phyloP scores from a whole-genome alignment of 2,113 vertebrate genomes.

The Macaca fascicularis region DNA sequence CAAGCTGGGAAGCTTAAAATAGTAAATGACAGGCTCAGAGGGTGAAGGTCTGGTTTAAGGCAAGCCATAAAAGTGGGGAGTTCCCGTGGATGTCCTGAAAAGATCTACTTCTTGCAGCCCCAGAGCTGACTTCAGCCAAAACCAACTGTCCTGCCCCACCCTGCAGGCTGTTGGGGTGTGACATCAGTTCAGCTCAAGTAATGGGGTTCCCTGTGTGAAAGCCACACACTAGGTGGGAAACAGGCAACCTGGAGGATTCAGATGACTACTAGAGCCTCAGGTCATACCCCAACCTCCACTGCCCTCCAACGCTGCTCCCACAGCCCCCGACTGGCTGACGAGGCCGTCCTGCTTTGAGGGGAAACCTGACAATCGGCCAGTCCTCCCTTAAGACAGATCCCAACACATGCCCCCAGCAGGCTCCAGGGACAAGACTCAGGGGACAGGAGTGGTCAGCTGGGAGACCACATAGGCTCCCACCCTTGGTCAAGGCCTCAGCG shows the following conservation, averaged over 20 bases:
- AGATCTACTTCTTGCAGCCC: background rate
- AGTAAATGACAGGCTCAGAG: fast-evolving
- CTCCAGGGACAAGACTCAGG: background rate
- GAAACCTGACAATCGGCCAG: background rate
- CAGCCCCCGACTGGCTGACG: no score
- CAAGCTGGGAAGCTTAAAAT: background rate
- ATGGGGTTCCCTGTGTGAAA: fast-evolving
- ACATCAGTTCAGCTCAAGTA: background rate
- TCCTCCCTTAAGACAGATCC: background rate
- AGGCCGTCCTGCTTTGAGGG: fast-evolving
- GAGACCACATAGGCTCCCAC: background rate
- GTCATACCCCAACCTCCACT: no score
- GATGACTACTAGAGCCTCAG: background rate
- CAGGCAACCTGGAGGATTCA: background rate
- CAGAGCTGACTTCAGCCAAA: background rate
- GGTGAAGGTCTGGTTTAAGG: background rate
- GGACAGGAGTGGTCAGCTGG: fast-evolving
- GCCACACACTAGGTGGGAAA: background rate
- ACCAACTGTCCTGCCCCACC: background rate
- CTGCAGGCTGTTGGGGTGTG: background rate
- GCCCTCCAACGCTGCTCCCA: background rate
- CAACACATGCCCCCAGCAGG: no score
- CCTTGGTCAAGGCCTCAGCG: no score
- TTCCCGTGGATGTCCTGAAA: background rate
- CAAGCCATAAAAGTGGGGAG: background rate